A percentile compares a stretch with the other conserved stretches of the same genome.
These are phyloP conservation scores for Liasis olivaceus DNA, from an alignment of 2,797 vertebrate genomes.

Conservation along the genomic window DNA sequence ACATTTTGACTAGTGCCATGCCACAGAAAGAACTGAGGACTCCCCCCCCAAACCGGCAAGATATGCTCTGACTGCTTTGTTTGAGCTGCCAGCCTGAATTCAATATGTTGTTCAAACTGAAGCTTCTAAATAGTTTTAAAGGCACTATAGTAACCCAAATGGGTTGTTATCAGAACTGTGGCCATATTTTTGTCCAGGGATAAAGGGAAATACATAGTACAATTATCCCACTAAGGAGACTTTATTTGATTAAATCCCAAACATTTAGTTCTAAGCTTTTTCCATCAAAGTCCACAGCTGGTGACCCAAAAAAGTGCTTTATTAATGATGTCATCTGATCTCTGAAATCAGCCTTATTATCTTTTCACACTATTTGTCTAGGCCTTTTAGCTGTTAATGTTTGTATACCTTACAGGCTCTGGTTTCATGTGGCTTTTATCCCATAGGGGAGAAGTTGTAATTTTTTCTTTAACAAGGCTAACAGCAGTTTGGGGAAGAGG, in stretches of 20 bases:
- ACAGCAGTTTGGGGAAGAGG: not conserved
- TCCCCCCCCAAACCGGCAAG: not conserved
- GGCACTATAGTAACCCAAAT: not conserved
- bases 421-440: not conserved
- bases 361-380: not conserved
- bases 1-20: not conserved
- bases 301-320: not conserved
- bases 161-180: not conserved
- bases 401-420: not conserved
- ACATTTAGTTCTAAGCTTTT: not conserved
- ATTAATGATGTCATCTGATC: not conserved
- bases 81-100: not conserved
- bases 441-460: not conserved
- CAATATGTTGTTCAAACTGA: not conserved
- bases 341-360: not conserved
- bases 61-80: not conserved
- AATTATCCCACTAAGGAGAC: not conserved
- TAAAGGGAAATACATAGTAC: not conserved
- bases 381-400: not conserved
- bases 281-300: not conserved
- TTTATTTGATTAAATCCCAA: not conserved
- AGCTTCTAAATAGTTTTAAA: not conserved
- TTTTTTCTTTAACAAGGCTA: not conserved
- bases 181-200: not conserved
- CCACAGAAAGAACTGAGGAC: not conserved